Base-by-base conservation (phyloP, 2,888 invertebrate species). In the Melieria omissa region DNA sequence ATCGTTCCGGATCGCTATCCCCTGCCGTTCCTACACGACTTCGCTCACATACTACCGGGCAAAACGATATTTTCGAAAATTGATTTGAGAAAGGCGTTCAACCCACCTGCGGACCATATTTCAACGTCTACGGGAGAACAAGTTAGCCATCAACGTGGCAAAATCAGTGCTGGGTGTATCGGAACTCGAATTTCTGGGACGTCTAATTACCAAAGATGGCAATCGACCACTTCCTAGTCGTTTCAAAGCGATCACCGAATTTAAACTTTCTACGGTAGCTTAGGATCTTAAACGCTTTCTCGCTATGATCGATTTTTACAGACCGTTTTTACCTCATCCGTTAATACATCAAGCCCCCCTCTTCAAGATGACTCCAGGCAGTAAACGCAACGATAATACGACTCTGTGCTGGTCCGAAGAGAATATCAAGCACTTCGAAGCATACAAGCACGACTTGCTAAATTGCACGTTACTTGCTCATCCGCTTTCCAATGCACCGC, bases 301-400 rank as follows among this genome's bases (percentile, higher is more conserved):
- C 9, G 77, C 72, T 4, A 76, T 76, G 71, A 8, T 78, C 0
- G 79, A 77, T 70, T 76, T 76, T 70, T 76, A 77, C 55, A 70
- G 74, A 41, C 60, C 70, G 8, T 74, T 75, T 8, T n/a, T n/a
- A n/a, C n/a, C 44, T 52, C 42, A 29, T 10, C 29, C 64, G 4
- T 14, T 54, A 9, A 45, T 41, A 42, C 45, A 65, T 42, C 65
- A 65, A 65, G 54, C 12, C n/a, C 12, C 10, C 12, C 65, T 65
- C 5, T 41, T 41, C 10, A 29, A 8, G 52, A 52, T 65, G 54
- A 65, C 54, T 12, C 42, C 54, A 5, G 65, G 63, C 9, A 63
- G 55, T 8, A 65, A 57, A 29, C 45, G 47, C 4, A 66, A 66
- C 46, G 45, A 58, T 29, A 58, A 57, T 29, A 57, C 66, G 16